Base-by-base conservation (phyloP, 2,113 vertebrate genomes). In the Dicentrarchus labrax region DNA sequence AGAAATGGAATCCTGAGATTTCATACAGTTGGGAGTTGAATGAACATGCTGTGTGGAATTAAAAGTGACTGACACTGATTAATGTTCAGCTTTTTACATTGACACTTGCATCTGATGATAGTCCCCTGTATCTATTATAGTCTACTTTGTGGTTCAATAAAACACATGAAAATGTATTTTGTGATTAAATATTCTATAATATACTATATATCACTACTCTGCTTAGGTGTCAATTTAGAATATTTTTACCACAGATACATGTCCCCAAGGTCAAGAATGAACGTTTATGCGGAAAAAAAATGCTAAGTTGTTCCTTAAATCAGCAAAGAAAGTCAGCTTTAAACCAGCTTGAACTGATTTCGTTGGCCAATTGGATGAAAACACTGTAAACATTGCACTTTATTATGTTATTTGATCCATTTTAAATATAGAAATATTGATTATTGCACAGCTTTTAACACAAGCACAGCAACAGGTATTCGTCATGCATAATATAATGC, bases 21-120 rank as follows among this genome's bases (percentile, higher is more conserved):
- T 75, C 54, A 79, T 86, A 83, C 59, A 82, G 80, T 89, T 84
- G 72, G 17, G 61, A 59, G 36, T 39, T 82, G 60, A 88, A 76
- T 71, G 19, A 65, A 72, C 41, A 47, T 54, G 61, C 69, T 86
- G 47, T 69, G 70, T 67, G 24, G 59, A 62, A 66, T 66, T 60
- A 51, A 81, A 83, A 45, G 66, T 56, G 19, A 69, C 4, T 69
- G 38, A 67, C 62, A 48, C 15, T 67, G 19, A 71, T 80, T 51
- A 4, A 76, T 73, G 21, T 83, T 57, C 21, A 9, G 1, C 17
- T 66, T 48, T 15, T 43, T 41, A 53, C 39, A 12, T 41, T 65
- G 54, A 48, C 19, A 36, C 2, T 43, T 62, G 22, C 47, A 22
- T 53, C 57, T 53, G 2, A 57, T 65, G 15, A 66, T 11, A 24